Evolutionary conservation across 30 jellyfish, hydroid and myxozoan genomes (phyloP).

Genomic region (Hydra vulgaris): DNA sequence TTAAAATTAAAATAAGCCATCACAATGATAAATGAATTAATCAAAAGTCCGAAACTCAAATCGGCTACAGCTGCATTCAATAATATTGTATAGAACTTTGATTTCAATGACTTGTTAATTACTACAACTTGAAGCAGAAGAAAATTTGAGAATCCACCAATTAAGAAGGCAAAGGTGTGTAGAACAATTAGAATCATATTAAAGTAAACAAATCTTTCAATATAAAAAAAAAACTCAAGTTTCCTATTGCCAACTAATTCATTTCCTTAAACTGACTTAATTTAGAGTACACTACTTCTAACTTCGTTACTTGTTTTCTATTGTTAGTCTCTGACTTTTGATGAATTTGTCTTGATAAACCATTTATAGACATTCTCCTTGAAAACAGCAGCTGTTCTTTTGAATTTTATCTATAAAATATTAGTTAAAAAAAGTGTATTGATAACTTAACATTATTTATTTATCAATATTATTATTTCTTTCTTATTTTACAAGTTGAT

Average conservation of each 20-base stretch:
- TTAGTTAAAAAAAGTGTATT: background rate
- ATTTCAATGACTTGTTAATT: background rate
- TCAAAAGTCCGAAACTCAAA: background rate
- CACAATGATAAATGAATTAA: background rate
- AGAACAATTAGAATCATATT: background rate
- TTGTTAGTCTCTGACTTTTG: background rate
- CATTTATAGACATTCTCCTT: background rate
- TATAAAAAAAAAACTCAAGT: background rate
- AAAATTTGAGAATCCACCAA: background rate
- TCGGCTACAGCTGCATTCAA: background rate
- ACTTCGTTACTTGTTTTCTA: background rate
- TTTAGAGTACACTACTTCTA: background rate
- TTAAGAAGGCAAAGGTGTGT: background rate
- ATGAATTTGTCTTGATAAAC: background rate
- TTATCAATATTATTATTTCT: background rate
- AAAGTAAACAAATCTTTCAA: too few species aligned
- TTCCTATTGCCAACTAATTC: background rate
- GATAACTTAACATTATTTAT: background rate
- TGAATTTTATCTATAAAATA: background rate
- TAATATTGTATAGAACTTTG: background rate
- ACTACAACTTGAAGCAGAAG: background rate
- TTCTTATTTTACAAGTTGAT: background rate
- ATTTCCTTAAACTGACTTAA: background rate
- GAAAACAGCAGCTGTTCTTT: background rate
- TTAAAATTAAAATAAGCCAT: background rate